These are phyloP conservation scores for Acanthisitta chloris DNA, from an alignment of 2,113 vertebrate genomes.

Conservation along the genomic window DNA sequence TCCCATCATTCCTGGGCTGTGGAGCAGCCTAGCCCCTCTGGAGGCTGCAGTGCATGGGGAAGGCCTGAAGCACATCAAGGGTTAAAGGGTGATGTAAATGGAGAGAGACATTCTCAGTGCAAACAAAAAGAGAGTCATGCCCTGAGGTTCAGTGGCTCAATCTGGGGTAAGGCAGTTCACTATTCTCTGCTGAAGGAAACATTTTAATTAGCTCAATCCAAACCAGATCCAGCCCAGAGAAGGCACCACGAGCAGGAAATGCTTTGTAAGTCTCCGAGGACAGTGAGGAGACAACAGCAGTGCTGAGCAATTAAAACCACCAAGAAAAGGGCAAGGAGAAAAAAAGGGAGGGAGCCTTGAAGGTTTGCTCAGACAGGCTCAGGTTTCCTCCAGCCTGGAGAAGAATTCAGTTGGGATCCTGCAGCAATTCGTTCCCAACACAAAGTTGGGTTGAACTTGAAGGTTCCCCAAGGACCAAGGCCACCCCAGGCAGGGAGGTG, in stretches of 20 bases:
- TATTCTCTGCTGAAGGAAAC: constrained; percentile 36
- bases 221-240: constrained; percentile 55
- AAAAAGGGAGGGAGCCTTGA: not conserved
- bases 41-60: not conserved
- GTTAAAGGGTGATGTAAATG: constrained; percentile 61
- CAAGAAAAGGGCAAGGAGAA: too few relatives aligned
- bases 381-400: not conserved
- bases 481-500: not conserved
- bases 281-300: constrained; percentile 37
- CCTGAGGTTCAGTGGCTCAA: constrained; percentile 49
- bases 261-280: constrained; percentile 57
- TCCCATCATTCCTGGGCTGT: not conserved
- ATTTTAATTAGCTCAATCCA: constrained; percentile 65
- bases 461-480: not conserved
- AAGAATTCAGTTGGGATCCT: not conserved
- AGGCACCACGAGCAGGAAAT: constrained; percentile 51
- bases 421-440: rapidly evolving
- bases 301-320: not conserved
- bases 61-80: not conserved
- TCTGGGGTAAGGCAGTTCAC: not conserved
- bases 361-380: not conserved
- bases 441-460: not conserved
- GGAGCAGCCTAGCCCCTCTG: not conserved
- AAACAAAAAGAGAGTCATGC: constrained; percentile 63
- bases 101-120: constrained; percentile 53